Percentiles rank a stretch among this genome's conserved stretches.
Conservation (phyloP, 2,797 vertebrate genomes). For the Buphagus erythrorhynchus region DNA sequence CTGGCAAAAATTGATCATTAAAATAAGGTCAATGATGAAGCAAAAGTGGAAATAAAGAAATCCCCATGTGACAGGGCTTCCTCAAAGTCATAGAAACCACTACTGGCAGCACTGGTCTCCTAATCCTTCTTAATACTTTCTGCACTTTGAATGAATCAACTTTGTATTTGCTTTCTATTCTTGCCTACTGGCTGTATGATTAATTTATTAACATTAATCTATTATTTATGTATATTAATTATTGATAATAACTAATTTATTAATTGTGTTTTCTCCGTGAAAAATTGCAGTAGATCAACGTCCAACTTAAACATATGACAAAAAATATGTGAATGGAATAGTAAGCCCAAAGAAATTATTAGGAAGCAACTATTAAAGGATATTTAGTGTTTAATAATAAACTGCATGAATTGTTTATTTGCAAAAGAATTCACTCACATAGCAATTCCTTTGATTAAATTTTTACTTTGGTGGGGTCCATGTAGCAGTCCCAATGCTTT, state of each 20-base stretch:
- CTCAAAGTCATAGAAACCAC: neutral
- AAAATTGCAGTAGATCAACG: neutral
- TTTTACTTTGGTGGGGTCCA: neutral
- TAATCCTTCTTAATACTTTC: neutral
- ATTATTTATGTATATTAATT: conserved; percentile 14
- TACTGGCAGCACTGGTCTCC: neutral
- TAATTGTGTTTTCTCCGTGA: neutral
- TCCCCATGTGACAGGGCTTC: neutral
- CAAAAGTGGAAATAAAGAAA: neutral
- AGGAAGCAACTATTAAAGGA: neutral
- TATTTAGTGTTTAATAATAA: neutral
- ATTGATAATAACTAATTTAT: neutral
- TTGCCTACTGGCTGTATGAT: neutral
- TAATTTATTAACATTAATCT: conserved; percentile 4
- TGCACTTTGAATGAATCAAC: neutral
- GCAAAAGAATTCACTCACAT: neutral
- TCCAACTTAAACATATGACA: neutral
- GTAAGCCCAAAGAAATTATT: neutral
- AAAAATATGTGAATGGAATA: neutral
- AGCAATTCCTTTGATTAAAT: neutral
- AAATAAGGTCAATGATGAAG: neutral
- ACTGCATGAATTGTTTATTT: neutral
- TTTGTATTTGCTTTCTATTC: neutral
- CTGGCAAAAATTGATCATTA: neutral
- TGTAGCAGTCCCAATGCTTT: neutral